Evolutionary conservation across 2,888 invertebrate genomes (phyloP), one percentile per base, ranked within the genome.

Genomic region (Palloptera scutellata): DNA sequence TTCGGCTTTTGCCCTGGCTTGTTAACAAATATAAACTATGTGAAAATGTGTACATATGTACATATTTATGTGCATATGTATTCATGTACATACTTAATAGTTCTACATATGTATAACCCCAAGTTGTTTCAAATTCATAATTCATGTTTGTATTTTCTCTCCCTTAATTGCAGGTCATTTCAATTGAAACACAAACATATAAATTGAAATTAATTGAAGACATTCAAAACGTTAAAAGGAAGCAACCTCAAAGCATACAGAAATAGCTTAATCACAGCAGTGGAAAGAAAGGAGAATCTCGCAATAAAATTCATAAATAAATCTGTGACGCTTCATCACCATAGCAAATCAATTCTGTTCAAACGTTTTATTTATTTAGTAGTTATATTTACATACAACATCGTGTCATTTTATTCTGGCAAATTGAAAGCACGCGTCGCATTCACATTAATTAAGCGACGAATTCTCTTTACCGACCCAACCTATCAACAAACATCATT

Each of bases 151-250:
- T 53, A 12, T 59, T 51, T 41, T 58, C 58, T 52, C 40, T 66
- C 60, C 30, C 68, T 41, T 64, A 41, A 68, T 70, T 74, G 62
- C 74, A 74, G 74, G 62, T 66, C 68, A 74, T 68, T 69, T 68
- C 58, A 69, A 66, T 69, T 64, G 52, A 72, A 61, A 42, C 62
- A 55, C 51, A 60, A 63, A 64, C 57, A 58, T 55, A 54, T 40
- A 57, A 66, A 51, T 42, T 48, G 17, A 40, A 60, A 43, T 12
- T 55, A 54, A 42, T 42, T 55, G 54, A 59, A 65, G 15, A 20
- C 41, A 57, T 43, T 43, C 60, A 54, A 52, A 30, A 30, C 30
- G 30, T 30, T 30, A 30, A 30, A 30, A 30, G 30, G 30, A 30
- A 30, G 30, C 30, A 30, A 20, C 30, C 9, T 48, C 10, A 15